These are phyloP conservation scores for Etheostoma cragini DNA, from an alignment of 2,113 vertebrate genomes.

Conservation along the genomic window DNA sequence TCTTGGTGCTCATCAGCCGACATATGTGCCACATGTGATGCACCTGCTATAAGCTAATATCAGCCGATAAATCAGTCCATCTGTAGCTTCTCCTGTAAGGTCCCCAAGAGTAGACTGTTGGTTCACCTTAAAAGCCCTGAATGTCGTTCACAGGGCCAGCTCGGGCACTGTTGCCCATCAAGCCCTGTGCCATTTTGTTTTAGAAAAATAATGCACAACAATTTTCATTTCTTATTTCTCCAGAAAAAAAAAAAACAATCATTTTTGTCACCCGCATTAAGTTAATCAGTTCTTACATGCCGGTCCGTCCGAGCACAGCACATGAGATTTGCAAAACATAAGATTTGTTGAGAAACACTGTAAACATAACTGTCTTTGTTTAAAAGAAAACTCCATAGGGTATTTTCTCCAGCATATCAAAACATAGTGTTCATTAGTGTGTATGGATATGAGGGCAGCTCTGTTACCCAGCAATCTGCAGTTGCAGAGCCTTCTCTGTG, in stretches of 20 bases:
- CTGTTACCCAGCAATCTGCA: slow-evolving; percentile 34
- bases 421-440: slow-evolving; percentile 32
- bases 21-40: neutral
- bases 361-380: slow-evolving; percentile 24
- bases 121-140: too few species aligned
- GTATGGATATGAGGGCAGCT: slow-evolving; percentile 3
- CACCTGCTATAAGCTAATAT: neutral
- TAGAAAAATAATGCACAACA: too few species aligned
- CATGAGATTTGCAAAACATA: too few species aligned
- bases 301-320: too few species aligned
- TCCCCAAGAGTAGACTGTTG: neutral
- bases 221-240: too few species aligned
- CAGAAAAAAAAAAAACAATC: too few species aligned
- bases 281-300: too few species aligned
- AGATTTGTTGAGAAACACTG: too few species aligned
- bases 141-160: too few species aligned
- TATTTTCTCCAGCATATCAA: slow-evolving; percentile 6
- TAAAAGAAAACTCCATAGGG: neutral
- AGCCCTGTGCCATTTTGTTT: too few species aligned
- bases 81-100: neutral
- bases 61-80: neutral
- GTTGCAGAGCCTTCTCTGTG: slow-evolving; percentile 15
- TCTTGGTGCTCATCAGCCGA: neutral
- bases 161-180: too few species aligned
- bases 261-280: too few species aligned